These are phyloP conservation scores for Galaxias olidus DNA, from an alignment of 2,797 vertebrate species.

Conservation along the genomic window DNA sequence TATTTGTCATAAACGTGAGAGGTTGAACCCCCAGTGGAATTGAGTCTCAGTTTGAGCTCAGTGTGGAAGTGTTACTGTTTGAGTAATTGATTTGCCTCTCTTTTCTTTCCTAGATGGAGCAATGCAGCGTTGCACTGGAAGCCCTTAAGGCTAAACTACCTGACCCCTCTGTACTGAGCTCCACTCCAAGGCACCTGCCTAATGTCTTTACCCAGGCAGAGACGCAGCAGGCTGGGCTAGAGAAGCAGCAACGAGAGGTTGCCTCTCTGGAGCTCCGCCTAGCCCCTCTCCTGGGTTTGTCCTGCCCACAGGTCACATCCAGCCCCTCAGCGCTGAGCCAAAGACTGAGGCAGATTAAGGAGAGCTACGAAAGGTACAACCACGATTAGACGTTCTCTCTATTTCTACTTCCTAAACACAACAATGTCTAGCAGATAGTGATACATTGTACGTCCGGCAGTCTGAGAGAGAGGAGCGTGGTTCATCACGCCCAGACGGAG, in stretches of 20 bases:
- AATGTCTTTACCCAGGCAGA: constrained; percentile 70
- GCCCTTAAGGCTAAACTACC: constrained; percentile 81
- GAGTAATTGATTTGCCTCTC: not conserved
- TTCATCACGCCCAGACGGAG: constrained; percentile 39
- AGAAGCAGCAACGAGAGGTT: constrained; percentile 77
- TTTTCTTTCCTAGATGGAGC: constrained; percentile 76
- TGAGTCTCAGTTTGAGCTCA: too few relatives aligned
- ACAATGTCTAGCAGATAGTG: not conserved
- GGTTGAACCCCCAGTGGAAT: too few relatives aligned
- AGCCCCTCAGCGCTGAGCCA: constrained; percentile 61
- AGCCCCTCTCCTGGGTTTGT: constrained; percentile 65
- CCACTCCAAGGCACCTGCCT: constrained; percentile 72
- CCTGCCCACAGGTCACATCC: constrained; percentile 44
- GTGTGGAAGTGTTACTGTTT: too few relatives aligned
- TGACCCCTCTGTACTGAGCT: constrained; percentile 69
- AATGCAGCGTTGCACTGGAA: constrained; percentile 82
- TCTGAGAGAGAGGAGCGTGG: constrained; percentile 57
- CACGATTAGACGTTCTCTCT: not conserved
- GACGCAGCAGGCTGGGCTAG: constrained; percentile 74
- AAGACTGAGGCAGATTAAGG: constrained; percentile 80
- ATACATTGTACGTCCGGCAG: constrained; percentile 38
- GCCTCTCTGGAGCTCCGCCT: constrained; percentile 78
- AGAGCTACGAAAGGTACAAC: constrained; percentile 82
- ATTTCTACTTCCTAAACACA: not conserved
- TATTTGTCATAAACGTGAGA: too few relatives aligned